These are phyloP conservation scores for Chaunax sp. DNA, from an alignment of 2,797 vertebrate species.

Conservation along the genomic window DNA sequence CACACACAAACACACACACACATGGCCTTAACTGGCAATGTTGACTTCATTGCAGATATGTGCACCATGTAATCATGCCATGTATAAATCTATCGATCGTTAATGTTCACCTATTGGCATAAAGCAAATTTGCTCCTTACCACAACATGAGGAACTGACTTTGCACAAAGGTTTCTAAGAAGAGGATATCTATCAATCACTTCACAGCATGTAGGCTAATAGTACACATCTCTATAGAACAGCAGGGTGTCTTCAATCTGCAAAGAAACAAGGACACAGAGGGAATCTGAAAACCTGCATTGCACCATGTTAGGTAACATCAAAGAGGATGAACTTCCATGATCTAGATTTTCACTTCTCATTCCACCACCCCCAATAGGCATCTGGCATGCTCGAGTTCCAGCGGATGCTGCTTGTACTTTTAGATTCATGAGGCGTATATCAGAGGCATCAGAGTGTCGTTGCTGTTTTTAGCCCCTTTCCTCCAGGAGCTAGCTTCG, in stretches of 20 bases:
- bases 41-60: conserved; percentile 1
- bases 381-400: conserved; percentile 18
- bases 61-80: neutral
- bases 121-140: neutral
- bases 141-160: neutral
- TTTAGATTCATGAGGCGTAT: conserved; percentile 49
- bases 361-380: conserved; percentile 43
- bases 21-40: no score
- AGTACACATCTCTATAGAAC: neutral
- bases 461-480: conserved; percentile 68
- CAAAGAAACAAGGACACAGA: conserved; percentile 51
- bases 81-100: neutral
- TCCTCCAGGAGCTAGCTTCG: conserved; percentile 67
- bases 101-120: neutral
- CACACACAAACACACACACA: neutral
- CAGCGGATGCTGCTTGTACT: conserved; percentile 41
- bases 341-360: conserved; percentile 51
- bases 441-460: conserved; percentile 44
- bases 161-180: no score
- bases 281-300: conserved; percentile 60
- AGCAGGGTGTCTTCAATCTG: conserved; percentile 26
- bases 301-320: conserved; percentile 77
- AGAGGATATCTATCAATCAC: conserved; percentile 7
- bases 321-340: conserved; percentile 54
- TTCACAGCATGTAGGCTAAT: conserved; percentile 2